Evolutionary conservation across 2,797 vertebrate genomes (phyloP), one percentile per base, ranked within the genome.

Genomic region (Danio kyathit): DNA sequence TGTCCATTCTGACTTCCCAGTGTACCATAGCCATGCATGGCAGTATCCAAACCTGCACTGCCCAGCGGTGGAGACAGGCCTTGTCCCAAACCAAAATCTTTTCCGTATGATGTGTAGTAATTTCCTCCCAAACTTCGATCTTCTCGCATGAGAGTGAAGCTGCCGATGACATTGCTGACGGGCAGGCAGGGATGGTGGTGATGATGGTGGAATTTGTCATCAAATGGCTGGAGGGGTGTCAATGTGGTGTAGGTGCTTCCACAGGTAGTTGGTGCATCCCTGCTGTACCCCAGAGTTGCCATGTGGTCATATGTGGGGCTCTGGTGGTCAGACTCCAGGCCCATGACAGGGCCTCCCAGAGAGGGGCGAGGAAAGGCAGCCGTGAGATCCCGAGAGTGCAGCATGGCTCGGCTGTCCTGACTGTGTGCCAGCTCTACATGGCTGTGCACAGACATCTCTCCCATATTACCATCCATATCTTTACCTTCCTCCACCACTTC

Each of bases 81-180:
- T 52, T 94, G 95, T 66, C 94, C 83, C 93, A 95, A 93, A 69
- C 93, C 92, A 67, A 95, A 90, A 57, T 96, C 95, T 83, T 96
- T 96, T 84, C 92, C 91, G 11, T 96, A 96, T 0, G 95, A 93
- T 88, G 93, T 93, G 88, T 96, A 96, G 90, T 96, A 95, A 87
- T 95, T 95, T 65, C 93, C 85, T 38, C 91, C 81, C 64, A 95
- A 92, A 74, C 93, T 92, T 17, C 94, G 85, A 72, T 96, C 95
- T 65, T 96, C 95, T 0, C 95, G 91, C 94, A 95, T 95, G 48
- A 95, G 94, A 43, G 95, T 95, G 86, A 96, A 95, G 90, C 94
- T 95, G 77, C 95, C 95, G 0, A 95, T 95, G 61, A 96, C 94
- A 0, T 95, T 96, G 87, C 94, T 94, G 89, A 95, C 94, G 0